Evolutionary conservation across 2,888 invertebrate species (phyloP).

Genomic region (Aspidiotus rigidus): DNA sequence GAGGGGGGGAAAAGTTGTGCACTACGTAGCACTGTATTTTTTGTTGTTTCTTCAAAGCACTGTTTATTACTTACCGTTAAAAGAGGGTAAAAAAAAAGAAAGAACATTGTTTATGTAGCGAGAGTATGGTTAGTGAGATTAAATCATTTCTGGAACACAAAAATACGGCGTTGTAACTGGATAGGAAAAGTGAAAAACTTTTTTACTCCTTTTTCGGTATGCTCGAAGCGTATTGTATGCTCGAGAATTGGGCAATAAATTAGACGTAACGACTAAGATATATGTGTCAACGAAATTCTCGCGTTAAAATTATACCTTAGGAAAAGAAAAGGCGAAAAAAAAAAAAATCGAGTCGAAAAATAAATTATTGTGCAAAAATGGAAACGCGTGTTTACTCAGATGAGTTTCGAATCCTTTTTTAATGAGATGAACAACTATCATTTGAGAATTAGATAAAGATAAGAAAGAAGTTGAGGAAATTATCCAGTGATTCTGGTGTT

Average conservation of each 20-base stretch:
- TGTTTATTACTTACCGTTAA: no score
- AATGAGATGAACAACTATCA: background rate
- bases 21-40: no score
- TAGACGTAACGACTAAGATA: background rate
- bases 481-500: no score
- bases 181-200: no score
- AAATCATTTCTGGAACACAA: no score
- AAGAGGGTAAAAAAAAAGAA: no score
- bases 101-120: no score
- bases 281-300: conserved; percentile 5
- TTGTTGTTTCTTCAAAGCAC: no score
- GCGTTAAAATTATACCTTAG: background rate
- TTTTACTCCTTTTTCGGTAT: background rate
- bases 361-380: background rate
- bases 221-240: conserved; percentile 15
- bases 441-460: background rate
- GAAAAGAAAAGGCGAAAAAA: background rate
- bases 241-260: background rate
- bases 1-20: no score
- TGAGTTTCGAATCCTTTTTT: background rate
- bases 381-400: background rate
- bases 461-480: no score
- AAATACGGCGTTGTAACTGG: no score
- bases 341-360: background rate
- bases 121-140: no score